Percentiles rank a stretch among this genome's conserved stretches.
These are phyloP conservation scores for Folsomia candida DNA, from an alignment of 2,888 invertebrate genomes.

Conservation along the genomic window DNA sequence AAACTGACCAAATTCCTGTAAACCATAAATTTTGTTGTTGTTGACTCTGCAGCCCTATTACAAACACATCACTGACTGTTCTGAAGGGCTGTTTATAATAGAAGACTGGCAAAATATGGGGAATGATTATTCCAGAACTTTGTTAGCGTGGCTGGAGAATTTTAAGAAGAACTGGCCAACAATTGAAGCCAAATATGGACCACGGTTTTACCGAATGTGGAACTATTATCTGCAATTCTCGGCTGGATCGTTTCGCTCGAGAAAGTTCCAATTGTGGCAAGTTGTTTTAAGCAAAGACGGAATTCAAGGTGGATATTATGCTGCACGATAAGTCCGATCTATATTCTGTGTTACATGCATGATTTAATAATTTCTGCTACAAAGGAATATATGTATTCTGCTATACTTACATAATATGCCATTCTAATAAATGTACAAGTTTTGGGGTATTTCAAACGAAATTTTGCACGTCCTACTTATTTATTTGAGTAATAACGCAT, in stretches of 20 bases:
- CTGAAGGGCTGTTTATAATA: constrained; percentile 36
- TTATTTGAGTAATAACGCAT: too few species aligned
- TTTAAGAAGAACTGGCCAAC: constrained; percentile 42
- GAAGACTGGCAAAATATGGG: constrained; percentile 48
- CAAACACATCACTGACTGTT: constrained; percentile 35
- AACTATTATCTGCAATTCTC: constrained; percentile 34
- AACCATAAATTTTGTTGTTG: too few species aligned
- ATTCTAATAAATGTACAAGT: too few species aligned
- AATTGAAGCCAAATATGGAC: constrained; percentile 33
- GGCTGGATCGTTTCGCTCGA: constrained; percentile 36
- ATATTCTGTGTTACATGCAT: not conserved
- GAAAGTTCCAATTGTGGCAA: constrained; percentile 44
- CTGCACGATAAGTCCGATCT: constrained; percentile 33
- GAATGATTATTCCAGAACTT: constrained; percentile 45
- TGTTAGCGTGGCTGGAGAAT: constrained; percentile 41
- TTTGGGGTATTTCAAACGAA: too few species aligned
- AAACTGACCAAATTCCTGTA: too few species aligned
- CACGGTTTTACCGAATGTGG: constrained; percentile 43
- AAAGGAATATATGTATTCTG: not conserved
- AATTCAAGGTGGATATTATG: constrained; percentile 37
- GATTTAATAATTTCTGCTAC: not conserved
- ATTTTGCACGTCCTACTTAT: too few species aligned
- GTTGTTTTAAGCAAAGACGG: constrained; percentile 44
- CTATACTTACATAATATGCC: too few species aligned
- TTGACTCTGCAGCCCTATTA: too few species aligned